A percentile compares a stretch with the other conserved stretches of the same genome.
These are phyloP conservation scores for Urocyon cinereoargenteus DNA, from an alignment of 2,797 vertebrate species.

Conservation along the genomic window DNA sequence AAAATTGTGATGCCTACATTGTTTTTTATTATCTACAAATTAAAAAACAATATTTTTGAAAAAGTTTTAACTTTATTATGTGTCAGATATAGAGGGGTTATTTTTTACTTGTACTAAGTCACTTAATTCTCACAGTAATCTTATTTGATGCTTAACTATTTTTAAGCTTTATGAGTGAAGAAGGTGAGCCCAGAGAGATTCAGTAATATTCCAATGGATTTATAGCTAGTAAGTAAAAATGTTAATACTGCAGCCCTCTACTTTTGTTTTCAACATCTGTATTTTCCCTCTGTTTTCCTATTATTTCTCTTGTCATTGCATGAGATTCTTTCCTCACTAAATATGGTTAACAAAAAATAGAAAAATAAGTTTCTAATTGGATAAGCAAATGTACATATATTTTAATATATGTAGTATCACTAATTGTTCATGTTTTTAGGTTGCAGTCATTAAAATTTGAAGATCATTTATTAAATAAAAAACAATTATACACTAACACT, in stretches of 20 bases:
- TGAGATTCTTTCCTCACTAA: not conserved
- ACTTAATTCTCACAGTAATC: not conserved
- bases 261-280: not conserved
- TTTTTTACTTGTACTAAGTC: not conserved
- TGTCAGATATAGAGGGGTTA: not conserved
- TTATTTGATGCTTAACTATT: not conserved
- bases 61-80: not conserved
- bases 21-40: not conserved
- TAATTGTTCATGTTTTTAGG: not conserved
- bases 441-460: not conserved
- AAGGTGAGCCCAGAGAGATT: not conserved
- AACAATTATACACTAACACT: not conserved
- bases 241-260: not conserved
- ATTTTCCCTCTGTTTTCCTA: not conserved
- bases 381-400: not conserved
- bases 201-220: not conserved
- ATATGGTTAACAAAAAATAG: not conserved
- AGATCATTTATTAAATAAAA: not conserved
- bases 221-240: not conserved
- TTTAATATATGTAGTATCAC: not conserved
- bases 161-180: not conserved
- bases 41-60: not conserved
- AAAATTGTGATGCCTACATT: not conserved
- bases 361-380: not conserved
- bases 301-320: not conserved